phyloP scores from a whole-genome alignment of 2,888 invertebrate species.

The Cosmia trapezina region DNA sequence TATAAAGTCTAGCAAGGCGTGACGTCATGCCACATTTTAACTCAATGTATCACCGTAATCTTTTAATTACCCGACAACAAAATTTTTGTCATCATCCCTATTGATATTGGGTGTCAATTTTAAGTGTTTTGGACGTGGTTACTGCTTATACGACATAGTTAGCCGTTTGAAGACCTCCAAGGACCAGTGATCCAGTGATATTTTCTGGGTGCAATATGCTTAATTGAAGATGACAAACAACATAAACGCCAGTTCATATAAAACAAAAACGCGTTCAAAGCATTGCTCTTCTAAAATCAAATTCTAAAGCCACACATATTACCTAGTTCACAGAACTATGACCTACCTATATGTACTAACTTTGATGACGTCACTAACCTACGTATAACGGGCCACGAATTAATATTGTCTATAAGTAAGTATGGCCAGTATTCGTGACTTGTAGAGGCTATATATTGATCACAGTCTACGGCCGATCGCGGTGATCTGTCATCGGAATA shows the following conservation, averaged over 20 bases:
- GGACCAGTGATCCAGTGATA: neutral
- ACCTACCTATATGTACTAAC: slow-evolving; percentile 5
- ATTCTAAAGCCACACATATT: slow-evolving; percentile 3
- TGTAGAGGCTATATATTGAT: slow-evolving; percentile 67
- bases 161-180: neutral
- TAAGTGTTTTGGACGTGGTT: neutral
- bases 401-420: slow-evolving; percentile 51
- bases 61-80: no score
- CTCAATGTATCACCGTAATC: no score
- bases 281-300: neutral
- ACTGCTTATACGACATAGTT: neutral
- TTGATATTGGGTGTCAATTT: neutral
- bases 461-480: slow-evolving; percentile 70
- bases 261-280: neutral
- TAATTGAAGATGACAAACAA: neutral
- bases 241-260: neutral
- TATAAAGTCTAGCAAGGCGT: no score
- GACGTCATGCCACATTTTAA: no score
- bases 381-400: slow-evolving; percentile 45
- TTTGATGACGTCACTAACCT: slow-evolving; percentile 58
- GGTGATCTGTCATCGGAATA: slow-evolving; percentile 81
- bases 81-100: no score
- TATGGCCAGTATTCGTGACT: slow-evolving; percentile 61
- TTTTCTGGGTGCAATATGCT: no score
- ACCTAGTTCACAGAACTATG: slow-evolving; percentile 1